These are phyloP conservation scores for Muscicapa adusta DNA, from an alignment of 2,113 vertebrate genomes.

Conservation along the genomic window DNA sequence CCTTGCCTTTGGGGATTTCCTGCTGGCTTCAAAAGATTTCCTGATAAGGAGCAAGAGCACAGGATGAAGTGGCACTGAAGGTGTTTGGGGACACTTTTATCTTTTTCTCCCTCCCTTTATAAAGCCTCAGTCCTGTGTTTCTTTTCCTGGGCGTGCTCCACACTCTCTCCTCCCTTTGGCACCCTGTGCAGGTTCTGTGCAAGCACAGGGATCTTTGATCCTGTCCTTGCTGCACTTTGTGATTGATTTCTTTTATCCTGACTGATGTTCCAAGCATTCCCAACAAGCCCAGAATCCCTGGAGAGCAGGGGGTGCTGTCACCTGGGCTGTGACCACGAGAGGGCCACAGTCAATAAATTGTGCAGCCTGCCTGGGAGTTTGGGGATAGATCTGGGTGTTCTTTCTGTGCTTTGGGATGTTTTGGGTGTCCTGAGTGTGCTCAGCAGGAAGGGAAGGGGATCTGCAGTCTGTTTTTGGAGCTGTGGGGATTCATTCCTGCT, in stretches of 20 bases:
- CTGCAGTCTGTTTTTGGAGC: background rate
- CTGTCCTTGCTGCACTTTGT: background rate
- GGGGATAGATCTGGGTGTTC: background rate
- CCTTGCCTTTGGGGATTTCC: background rate
- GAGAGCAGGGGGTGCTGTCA: background rate
- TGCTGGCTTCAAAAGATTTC: background rate
- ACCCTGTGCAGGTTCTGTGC: background rate
- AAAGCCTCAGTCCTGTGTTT: background rate
- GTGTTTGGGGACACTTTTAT: background rate
- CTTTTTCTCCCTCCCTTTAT: background rate
- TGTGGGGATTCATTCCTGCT: too few species aligned
- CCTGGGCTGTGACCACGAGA: slow-evolving; percentile 32
- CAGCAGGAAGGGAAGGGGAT: background rate
- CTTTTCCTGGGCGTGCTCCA: background rate
- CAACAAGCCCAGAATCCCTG: background rate
- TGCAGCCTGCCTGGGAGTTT: background rate
- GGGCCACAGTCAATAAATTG: slow-evolving; percentile 43
- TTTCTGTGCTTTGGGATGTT: background rate
- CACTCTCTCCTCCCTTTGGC: background rate
- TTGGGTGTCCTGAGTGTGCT: fast-evolving
- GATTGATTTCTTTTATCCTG: background rate
- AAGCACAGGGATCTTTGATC: background rate
- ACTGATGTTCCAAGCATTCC: fast-evolving
- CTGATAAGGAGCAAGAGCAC: background rate
- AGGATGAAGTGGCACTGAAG: background rate